Evolutionary conservation across 2,797 vertebrate genomes (phyloP).

Genomic region (Nyctibius grandis): DNA sequence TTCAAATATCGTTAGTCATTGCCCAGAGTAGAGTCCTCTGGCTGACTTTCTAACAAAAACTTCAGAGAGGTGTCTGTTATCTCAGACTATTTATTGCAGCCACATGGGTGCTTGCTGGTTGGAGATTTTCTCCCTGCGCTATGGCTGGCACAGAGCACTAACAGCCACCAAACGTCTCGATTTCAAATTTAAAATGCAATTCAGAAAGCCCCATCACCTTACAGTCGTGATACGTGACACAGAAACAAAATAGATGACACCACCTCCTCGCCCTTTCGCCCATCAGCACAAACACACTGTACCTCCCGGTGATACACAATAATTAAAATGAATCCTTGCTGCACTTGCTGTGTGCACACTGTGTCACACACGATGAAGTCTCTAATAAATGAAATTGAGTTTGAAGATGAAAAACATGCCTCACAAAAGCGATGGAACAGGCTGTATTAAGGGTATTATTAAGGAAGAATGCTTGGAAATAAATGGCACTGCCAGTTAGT

Average conservation of each 20-base stretch:
- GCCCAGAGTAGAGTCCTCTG: constrained; percentile 48
- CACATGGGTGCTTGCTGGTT: background rate
- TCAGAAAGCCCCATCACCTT: background rate
- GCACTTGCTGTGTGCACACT: constrained; percentile 5
- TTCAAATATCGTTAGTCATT: constrained; percentile 37
- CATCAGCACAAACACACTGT: background rate
- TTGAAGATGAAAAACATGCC: constrained; percentile 53
- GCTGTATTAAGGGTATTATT: constrained; percentile 40
- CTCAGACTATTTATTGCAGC: constrained; percentile 61
- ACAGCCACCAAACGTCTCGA: background rate
- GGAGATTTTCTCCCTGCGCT: background rate
- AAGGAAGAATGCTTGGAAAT: constrained; percentile 31
- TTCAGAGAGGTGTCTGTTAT: constrained; percentile 53
- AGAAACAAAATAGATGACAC: background rate
- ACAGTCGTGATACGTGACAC: background rate
- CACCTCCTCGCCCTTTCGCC: background rate
- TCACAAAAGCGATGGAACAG: constrained; percentile 28
- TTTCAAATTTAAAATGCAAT: background rate
- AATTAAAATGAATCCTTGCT: constrained; percentile 29
- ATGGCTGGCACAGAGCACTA: background rate
- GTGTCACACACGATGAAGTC: background rate
- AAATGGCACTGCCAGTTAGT: background rate
- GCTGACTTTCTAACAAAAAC: constrained; percentile 58
- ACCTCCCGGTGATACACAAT: background rate
- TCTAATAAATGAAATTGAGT: constrained; percentile 52